These are phyloP conservation scores for Drosophila parthenogenetica DNA, from an alignment of 2,888 invertebrate genomes.

Conservation along the genomic window DNA sequence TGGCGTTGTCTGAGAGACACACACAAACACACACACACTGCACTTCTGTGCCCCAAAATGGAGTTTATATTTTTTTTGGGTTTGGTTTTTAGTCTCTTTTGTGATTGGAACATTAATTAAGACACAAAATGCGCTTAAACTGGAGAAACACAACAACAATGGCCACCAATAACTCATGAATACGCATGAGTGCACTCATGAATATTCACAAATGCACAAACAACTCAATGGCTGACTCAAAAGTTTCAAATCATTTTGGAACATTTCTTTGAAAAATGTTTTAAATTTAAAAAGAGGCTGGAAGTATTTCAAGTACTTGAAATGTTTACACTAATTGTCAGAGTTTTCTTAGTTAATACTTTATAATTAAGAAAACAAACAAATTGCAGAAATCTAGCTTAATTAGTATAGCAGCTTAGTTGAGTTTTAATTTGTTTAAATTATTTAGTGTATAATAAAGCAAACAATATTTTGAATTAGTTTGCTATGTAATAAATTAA, in stretches of 20 bases:
- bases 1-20: conserved; percentile 29
- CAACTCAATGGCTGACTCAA: conserved; percentile 53
- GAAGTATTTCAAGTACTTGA: neutral
- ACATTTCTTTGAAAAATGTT: neutral
- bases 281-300: neutral
- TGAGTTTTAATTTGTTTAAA: no score
- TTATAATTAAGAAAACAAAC: no score
- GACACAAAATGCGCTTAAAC: conserved; percentile 72
- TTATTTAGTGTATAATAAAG: no score
- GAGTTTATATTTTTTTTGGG: conserved; percentile 52
- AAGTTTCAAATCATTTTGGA: neutral
- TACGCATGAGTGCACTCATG: conserved; percentile 47
- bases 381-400: no score
- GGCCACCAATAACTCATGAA: conserved; percentile 40
- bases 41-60: conserved; percentile 65
- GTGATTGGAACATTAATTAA: conserved; percentile 78
- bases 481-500: no score
- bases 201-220: conserved; percentile 66
- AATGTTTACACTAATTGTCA: neutral
- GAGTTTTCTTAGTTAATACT: no score
- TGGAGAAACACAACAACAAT: conserved; percentile 15
- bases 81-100: conserved; percentile 31
- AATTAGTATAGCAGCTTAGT: no score
- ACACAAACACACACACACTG: conserved; percentile 38
- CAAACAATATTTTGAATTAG: no score